Conservation (phyloP, 2,113 vertebrate genomes). For the Hypocryptadius cinnamomeus region DNA sequence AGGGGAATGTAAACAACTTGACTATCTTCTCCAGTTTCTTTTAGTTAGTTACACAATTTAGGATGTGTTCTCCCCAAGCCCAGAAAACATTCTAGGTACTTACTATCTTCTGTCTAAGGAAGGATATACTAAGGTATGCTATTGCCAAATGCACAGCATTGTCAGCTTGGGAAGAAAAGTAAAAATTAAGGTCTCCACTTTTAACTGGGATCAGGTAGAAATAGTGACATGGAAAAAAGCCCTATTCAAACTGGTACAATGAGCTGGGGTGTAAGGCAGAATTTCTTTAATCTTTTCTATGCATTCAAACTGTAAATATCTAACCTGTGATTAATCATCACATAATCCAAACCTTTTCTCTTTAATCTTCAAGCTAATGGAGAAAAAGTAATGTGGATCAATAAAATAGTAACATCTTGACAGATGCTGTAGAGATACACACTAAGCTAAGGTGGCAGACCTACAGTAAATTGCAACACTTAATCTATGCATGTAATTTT, state of each 20-base stretch:
- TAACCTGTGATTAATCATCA: conserved; percentile 30
- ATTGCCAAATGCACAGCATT: not conserved
- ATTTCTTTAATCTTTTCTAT: not conserved
- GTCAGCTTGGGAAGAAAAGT: not conserved
- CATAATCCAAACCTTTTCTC: not conserved
- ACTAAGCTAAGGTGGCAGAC: not conserved
- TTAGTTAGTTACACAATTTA: not conserved
- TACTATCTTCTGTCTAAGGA: not conserved
- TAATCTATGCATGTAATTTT: not conserved
- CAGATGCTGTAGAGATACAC: not conserved
- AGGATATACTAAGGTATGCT: not conserved
- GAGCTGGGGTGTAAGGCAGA: not conserved
- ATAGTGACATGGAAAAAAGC: not conserved
- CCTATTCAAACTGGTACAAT: not conserved
- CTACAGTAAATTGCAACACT: not conserved
- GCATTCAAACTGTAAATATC: not conserved
- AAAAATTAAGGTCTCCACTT: not conserved
- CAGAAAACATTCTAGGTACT: not conserved
- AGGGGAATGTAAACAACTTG: conserved; percentile 14
- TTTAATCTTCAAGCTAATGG: conserved; percentile 19
- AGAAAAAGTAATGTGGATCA: conserved; percentile 10
- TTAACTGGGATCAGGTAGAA: not conserved
- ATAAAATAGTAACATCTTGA: not conserved
- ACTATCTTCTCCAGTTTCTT: not conserved
- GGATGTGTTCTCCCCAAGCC: not conserved